Conservation (phyloP, 2,113 vertebrate genomes). For the Platichthys flesus region DNA sequence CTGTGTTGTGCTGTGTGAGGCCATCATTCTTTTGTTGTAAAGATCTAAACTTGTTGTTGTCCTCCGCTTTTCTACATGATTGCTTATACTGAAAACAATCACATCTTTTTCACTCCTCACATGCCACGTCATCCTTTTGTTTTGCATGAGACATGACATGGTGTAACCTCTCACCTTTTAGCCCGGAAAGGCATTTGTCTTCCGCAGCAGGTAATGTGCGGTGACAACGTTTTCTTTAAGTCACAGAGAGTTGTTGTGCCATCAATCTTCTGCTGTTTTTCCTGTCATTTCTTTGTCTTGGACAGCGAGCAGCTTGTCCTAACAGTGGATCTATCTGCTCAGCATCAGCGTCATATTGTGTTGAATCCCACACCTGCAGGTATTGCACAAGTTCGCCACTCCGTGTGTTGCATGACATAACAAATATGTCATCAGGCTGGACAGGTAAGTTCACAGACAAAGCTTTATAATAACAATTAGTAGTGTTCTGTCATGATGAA, state of each 20-base stretch:
- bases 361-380: conserved; percentile 18
- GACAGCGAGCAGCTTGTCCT: conserved; percentile 16
- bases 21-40: not conserved
- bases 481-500: not conserved
- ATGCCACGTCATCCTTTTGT: conserved; percentile 33
- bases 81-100: conserved; percentile 47
- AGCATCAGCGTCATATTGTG: conserved; percentile 32
- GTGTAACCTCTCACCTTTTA: conserved; percentile 73
- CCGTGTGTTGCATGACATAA: not conserved
- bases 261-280: conserved; percentile 60
- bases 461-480: conserved; percentile 15
- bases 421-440: not conserved
- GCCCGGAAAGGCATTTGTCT: conserved; percentile 80
- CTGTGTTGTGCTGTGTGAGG: conserved; percentile 1
- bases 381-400: conserved; percentile 26
- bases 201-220: conserved; percentile 49
- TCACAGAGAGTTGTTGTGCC: conserved; percentile 45
- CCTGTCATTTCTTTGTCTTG: conserved; percentile 55
- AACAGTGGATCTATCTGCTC: conserved; percentile 42
- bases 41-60: conserved; percentile 48
- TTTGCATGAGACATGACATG: conserved; percentile 65
- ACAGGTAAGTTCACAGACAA: conserved; percentile 17
- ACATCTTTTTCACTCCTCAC: conserved; percentile 22
- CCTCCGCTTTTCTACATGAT: conserved; percentile 52
- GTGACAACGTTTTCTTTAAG: conserved; percentile 69